Evolutionary conservation across 1,140 invertebrate genomes (phyloP).

Genomic region (Heliconius melpomene): DNA sequence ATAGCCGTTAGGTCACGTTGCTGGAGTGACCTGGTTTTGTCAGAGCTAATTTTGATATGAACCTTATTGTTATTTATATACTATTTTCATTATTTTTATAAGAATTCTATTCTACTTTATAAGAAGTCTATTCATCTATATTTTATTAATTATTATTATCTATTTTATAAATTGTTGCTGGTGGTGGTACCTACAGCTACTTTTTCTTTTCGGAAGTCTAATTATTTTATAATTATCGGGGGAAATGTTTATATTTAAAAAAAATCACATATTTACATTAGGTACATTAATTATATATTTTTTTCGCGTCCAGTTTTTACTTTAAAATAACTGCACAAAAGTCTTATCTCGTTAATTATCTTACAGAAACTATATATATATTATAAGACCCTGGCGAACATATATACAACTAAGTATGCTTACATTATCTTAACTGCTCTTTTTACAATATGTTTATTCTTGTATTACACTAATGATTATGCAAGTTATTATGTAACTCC

Average conservation of each 20-base stretch:
- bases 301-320: no score
- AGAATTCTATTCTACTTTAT: no score
- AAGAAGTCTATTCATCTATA: no score
- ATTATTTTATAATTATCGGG: no score
- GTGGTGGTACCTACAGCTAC: no score
- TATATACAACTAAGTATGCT: background rate
- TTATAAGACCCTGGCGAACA: background rate
- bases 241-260: no score
- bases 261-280: no score
- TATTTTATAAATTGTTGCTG: no score
- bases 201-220: no score
- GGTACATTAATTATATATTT: no score
- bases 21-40: background rate
- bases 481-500: background rate
- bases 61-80: background rate
- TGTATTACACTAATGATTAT: background rate
- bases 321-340: no score
- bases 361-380: background rate
- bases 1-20: conserved; percentile 8
- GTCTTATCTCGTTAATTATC: background rate
- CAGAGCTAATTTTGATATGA: conserved; percentile 7
- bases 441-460: conserved; percentile 9
- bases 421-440: background rate
- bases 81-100: background rate
- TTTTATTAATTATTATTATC: no score